These are phyloP conservation scores for Tenualosa ilisha DNA, from an alignment of 2,797 vertebrate species.

Conservation along the genomic window DNA sequence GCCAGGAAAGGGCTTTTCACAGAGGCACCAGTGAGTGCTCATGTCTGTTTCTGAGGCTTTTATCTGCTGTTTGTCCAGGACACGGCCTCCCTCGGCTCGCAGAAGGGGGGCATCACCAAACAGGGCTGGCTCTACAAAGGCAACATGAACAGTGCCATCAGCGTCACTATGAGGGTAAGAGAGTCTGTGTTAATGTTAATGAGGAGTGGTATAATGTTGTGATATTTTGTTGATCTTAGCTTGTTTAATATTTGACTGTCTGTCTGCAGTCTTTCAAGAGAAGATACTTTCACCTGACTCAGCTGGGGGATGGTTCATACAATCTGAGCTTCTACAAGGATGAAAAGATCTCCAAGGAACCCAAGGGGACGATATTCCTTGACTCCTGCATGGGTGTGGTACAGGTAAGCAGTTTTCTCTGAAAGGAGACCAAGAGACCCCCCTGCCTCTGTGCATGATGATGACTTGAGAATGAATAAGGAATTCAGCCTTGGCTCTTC, in stretches of 20 bases:
- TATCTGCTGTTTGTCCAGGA: conserved; percentile 75
- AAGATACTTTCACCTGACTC: conserved; percentile 95
- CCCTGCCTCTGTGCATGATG: neutral
- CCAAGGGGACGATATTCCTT: conserved; percentile 97
- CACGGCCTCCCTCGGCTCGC: conserved; percentile 93
- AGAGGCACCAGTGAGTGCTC: conserved; percentile 33
- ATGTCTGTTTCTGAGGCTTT: conserved; percentile 36
- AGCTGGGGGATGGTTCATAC: conserved; percentile 95
- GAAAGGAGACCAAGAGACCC: too few species aligned
- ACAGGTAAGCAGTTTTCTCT: conserved; percentile 76
- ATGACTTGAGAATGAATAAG: neutral
- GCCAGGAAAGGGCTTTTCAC: conserved; percentile 9
- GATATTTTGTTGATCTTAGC: too few species aligned
- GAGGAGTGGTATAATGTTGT: too few species aligned
- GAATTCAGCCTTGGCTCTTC: neutral
- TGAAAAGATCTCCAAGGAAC: conserved; percentile 98
- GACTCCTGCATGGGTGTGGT: conserved; percentile 99
- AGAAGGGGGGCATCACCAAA: conserved; percentile 96
- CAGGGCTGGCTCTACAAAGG: conserved; percentile 98
- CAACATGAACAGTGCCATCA: conserved; percentile 98
- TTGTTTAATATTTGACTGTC: neutral
- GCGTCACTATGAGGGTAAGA: conserved; percentile 97
- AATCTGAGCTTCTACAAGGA: conserved; percentile 99
- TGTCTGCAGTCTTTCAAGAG: conserved; percentile 92
- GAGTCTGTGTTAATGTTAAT: neutral